Base-by-base conservation (phyloP, 2,888 invertebrate genomes). In the Andrena bucephala region DNA sequence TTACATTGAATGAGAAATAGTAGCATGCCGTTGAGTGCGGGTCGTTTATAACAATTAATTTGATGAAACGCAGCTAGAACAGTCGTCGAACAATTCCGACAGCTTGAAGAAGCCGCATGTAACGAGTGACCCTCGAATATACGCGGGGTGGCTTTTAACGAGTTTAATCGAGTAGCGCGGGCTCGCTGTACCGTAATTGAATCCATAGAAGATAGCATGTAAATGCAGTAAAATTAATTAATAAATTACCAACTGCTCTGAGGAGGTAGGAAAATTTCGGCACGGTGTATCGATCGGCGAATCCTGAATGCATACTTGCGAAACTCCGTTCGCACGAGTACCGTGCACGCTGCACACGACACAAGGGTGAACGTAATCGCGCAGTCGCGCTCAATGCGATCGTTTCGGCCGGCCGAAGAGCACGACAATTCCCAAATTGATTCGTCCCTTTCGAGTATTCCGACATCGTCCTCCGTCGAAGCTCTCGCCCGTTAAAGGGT, bases 371-470 rank as follows among this genome's bases (percentile, higher is more conserved):
- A 20, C 68, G 33, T 33, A 31, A 24, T 57, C 33, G 31, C 54
- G 54, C 36, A 54, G 24, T 4, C 54, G 68, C 54, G 57, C n/a
- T 57, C 27, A 50, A 27, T 20, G 8, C 31, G 33, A 59, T 6
- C 48, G 31, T 48, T 24, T 10, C 13, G 36, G 10, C 24, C 10
- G 24, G 36, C 66, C 27, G 42, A 27, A 31, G 68, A 29, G 50
- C 50, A 57, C 48, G 77, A 84, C 82, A 78, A 84, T 83, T 65
- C 69, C 75, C 67, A 85, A 85, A 85, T 85, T 85, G 81, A 84
- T 81, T 85, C 85, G 85, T 85, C 80, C 84, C 84, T 85, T 84
- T 84, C 80, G 74, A 84, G 84, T 76, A 66, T 68, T 62, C 65
- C 62, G 50, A 50, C 69, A 36, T 67, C 68, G 74, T 69, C 62